phyloP scores from a whole-genome alignment of 2,888 invertebrate genomes.

The Mesorhabditis sp. region DNA sequence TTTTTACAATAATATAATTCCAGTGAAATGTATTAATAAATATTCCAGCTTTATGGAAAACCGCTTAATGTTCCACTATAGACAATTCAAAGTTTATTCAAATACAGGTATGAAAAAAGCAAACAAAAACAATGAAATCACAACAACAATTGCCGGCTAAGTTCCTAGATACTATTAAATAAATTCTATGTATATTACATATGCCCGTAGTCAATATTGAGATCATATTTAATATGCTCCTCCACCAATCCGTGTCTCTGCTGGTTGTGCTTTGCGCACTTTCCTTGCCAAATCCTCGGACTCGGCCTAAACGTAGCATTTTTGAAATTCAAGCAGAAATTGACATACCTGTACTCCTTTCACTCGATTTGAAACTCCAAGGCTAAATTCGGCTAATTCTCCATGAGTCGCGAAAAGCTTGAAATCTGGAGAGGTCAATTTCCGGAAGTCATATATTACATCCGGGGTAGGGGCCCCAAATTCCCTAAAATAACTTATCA shows the following conservation, averaged over 20 bases:
- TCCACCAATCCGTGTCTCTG: neutral
- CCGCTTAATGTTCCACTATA: too few relatives aligned
- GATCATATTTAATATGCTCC: neutral
- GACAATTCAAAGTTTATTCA: too few relatives aligned
- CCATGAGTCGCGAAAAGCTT: neutral
- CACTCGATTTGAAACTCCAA: neutral
- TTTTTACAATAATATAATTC: too few relatives aligned
- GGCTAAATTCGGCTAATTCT: neutral
- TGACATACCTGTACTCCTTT: neutral
- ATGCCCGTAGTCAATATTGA: neutral
- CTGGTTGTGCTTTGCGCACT: neutral
- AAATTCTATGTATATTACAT: neutral
- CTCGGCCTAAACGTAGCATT: neutral
- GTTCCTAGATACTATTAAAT: neutral
- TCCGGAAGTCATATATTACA: neutral
- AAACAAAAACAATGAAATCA: too few relatives aligned
- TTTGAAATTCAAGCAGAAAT: neutral
- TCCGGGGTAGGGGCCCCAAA: neutral
- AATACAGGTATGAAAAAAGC: too few relatives aligned
- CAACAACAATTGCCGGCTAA: too few relatives aligned
- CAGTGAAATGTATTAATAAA: conserved; percentile 2
- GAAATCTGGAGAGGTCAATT: conserved; percentile 4
- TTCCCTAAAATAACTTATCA: neutral
- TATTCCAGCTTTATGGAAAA: neutral
- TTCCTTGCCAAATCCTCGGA: neutral